Percentiles rank a stretch among this genome's conserved stretches.
Conservation (phyloP, 2,113 vertebrate species). For the Stegostoma tigrinum region DNA sequence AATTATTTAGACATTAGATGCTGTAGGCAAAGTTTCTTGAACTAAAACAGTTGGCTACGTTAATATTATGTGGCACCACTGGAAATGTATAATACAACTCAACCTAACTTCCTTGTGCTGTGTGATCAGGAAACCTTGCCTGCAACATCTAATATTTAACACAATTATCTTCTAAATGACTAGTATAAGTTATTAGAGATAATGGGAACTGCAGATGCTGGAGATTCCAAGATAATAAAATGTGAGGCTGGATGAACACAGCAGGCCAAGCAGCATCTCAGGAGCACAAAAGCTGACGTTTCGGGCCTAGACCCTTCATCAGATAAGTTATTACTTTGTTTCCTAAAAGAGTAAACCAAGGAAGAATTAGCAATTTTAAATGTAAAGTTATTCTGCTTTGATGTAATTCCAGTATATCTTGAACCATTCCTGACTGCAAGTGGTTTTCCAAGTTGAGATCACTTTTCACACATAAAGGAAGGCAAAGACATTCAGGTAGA, state of each 20-base stretch:
- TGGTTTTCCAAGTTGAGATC: background rate
- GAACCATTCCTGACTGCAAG: background rate
- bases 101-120: background rate
- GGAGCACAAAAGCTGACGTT: too few species aligned
- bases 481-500: background rate
- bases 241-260: too few species aligned
- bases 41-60: background rate
- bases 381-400: background rate
- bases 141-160: background rate
- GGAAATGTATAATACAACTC: background rate
- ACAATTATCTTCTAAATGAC: background rate
- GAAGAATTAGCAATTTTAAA: background rate
- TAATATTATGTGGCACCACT: conserved; percentile 2
- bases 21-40: background rate
- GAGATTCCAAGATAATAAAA: too few species aligned
- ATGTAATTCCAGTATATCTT: background rate
- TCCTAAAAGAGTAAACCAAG: background rate
- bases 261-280: too few species aligned
- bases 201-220: too few species aligned
- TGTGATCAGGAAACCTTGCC: background rate
- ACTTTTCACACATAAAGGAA: background rate
- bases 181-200: background rate
- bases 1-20: background rate
- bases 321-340: background rate
- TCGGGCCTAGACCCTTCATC: too few species aligned